Evolutionary conservation across 2,113 vertebrate species (phyloP).

Genomic region (Sula dactylatra): DNA sequence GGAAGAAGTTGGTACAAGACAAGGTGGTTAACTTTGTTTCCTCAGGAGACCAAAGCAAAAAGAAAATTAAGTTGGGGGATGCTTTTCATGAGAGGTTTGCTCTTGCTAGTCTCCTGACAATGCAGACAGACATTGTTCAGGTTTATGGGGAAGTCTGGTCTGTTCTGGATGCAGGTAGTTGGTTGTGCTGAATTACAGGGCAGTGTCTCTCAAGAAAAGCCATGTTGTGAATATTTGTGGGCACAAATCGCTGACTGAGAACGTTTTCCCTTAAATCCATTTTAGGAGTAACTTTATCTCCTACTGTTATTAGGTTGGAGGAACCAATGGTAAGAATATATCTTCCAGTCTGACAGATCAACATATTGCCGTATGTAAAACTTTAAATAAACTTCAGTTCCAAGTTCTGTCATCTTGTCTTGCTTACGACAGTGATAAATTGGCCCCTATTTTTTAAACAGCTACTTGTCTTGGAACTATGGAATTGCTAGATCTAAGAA

Average conservation of each 20-base stretch:
- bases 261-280: not conserved
- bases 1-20: not conserved
- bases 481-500: not conserved
- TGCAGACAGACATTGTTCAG: not conserved
- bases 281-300: conserved; percentile 73
- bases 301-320: conserved; percentile 79
- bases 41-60: not conserved
- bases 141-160: not conserved
- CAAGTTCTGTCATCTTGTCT: conserved; percentile 67
- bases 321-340: conserved; percentile 75
- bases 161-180: not conserved
- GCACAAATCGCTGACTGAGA: not conserved
- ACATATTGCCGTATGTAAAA: conserved; percentile 80
- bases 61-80: not conserved
- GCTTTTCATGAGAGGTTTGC: not conserved
- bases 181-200: conserved; percentile 18
- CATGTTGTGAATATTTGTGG: not conserved
- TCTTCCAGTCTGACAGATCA: conserved; percentile 77
- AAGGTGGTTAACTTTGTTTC: not conserved
- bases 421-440: conserved; percentile 66
- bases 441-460: conserved; percentile 51
- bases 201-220: not conserved
- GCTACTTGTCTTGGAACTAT: conserved; percentile 34
- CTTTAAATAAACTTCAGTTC: conserved; percentile 64
- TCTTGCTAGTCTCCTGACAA: not conserved